Conservation (phyloP, 2,797 vertebrate species). For the Gambelia wislizenii region DNA sequence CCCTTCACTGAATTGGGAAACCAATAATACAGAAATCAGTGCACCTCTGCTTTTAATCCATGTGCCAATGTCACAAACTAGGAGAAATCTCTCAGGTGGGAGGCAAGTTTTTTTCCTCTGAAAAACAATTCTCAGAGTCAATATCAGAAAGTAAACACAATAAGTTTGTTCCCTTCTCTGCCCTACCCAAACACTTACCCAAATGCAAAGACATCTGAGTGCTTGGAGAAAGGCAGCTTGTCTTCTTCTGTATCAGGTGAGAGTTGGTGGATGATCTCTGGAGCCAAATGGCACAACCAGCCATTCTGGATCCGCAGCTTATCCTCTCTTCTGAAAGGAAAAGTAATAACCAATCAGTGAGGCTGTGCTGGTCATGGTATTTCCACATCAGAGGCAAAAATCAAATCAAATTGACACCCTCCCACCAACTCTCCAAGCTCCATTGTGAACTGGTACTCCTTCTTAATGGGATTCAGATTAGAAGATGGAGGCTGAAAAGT, state of each 20-base stretch:
- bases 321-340: conserved; percentile 86
- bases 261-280: conserved; percentile 97
- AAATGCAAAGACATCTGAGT: conserved; percentile 97
- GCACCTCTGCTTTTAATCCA: neutral
- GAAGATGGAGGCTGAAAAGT: neutral
- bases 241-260: conserved; percentile 97
- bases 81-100: neutral
- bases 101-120: neutral
- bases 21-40: neutral
- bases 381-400: neutral
- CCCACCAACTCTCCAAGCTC: too few species aligned
- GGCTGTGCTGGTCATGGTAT: neutral
- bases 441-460: neutral
- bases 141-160: too few species aligned
- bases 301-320: conserved; percentile 96
- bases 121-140: neutral
- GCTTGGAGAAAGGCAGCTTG: conserved; percentile 98
- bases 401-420: neutral
- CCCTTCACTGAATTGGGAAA: neutral
- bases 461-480: neutral
- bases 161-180: rapidly evolving
- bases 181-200: conserved; percentile 84
- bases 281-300: conserved; percentile 98
- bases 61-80: too few species aligned
- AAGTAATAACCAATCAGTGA: neutral